These are phyloP conservation scores for Eurois occulta DNA, from an alignment of 2,888 invertebrate genomes.

Conservation along the genomic window DNA sequence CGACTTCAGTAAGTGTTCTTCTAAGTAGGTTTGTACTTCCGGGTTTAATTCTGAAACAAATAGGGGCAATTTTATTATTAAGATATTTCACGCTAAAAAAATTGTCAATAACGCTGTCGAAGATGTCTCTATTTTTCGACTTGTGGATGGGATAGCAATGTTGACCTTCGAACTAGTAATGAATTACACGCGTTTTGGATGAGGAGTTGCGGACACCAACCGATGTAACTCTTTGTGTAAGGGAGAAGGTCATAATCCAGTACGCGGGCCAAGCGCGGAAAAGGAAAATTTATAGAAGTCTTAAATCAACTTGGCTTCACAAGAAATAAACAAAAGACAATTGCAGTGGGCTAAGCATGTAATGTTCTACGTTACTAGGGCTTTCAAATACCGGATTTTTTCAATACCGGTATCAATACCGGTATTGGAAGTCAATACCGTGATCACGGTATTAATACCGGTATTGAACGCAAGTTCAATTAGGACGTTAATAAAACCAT, in stretches of 20 bases:
- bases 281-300: no score
- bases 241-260: neutral
- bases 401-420: no score
- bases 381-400: no score
- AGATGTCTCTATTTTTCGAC: neutral
- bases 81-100: neutral
- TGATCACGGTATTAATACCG: no score
- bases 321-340: neutral
- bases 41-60: conserved; percentile 92
- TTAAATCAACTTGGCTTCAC: neutral
- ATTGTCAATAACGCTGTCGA: neutral
- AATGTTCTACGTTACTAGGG: no score
- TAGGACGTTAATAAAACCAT: no score
- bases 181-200: neutral
- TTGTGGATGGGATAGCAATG: neutral
- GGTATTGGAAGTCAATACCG: no score
- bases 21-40: conserved; percentile 96
- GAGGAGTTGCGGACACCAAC: neutral
- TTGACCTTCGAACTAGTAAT: neutral
- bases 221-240: neutral
- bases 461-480: no score
- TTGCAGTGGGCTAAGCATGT: no score
- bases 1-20: conserved; percentile 95
- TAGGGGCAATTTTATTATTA: neutral
- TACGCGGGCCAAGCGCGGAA: neutral